These are phyloP conservation scores for Perccottus glenii DNA, from an alignment of 2,113 vertebrate species.

Conservation along the genomic window DNA sequence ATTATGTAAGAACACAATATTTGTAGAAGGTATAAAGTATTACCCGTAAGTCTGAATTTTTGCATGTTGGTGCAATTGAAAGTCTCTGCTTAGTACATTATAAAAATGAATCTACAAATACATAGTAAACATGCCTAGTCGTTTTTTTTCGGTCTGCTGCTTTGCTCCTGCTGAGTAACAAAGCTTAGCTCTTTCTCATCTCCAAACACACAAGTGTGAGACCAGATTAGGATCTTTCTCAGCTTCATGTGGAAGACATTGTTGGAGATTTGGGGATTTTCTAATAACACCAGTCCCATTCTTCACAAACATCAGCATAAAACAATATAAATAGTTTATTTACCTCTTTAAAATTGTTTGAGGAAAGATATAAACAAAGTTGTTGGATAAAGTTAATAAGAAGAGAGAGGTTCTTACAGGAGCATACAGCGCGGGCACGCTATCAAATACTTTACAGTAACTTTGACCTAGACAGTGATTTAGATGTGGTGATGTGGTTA, in stretches of 20 bases:
- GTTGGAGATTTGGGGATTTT: slow-evolving; percentile 40
- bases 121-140: slow-evolving; percentile 7
- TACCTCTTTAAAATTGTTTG: slow-evolving; percentile 2
- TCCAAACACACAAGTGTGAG: slow-evolving; percentile 25
- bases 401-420: background rate
- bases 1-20: background rate
- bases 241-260: slow-evolving; percentile 15
- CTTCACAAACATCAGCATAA: slow-evolving; percentile 39
- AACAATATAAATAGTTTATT: background rate
- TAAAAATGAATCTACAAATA: slow-evolving; percentile 19
- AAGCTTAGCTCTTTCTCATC: slow-evolving; percentile 10
- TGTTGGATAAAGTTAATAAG: slow-evolving; percentile 28
- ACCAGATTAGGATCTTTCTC: slow-evolving; percentile 35
- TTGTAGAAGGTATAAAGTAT: background rate
- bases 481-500: too few species aligned
- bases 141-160: background rate
- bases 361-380: slow-evolving; percentile 44
- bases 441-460: background rate
- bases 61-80: background rate
- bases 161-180: background rate
- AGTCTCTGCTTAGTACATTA: background rate
- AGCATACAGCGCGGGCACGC: background rate
- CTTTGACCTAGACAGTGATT: background rate
- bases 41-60: slow-evolving; percentile 1
- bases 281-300: slow-evolving; percentile 36